Base-by-base conservation (phyloP, 2,113 vertebrate genomes). In the Heteronetta atricapilla region DNA sequence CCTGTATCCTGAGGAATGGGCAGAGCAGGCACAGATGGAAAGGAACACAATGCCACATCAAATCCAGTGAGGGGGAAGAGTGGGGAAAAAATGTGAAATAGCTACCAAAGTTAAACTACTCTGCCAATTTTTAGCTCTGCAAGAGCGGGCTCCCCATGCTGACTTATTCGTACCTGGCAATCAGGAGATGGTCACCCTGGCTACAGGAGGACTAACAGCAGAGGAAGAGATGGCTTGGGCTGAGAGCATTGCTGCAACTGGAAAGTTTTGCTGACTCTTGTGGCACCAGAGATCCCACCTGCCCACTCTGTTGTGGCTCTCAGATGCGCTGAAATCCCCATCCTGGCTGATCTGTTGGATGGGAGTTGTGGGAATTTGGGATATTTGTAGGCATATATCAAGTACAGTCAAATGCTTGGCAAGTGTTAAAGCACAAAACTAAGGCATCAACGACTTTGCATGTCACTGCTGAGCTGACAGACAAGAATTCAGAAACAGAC, bases 11-110 rank as follows among this genome's bases (percentile, higher is more conserved):
- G 11, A 87, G 56, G 68, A 96, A 93, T 91, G 56, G 13, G 11
- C 63, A 95, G 69, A 62, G 40, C 48, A 79, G 53, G 34, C 58
- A 88, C 67, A 78, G 89, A 79, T 59, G 50, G 80, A 87, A 94
- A 94, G 87, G 11, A 26, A 64, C 42, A 31, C 0, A 5, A 16
- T 72, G 76, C 25, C 78, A 88, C 29, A 60, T 60, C 91, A 84
- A 77, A 88, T 91, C 38, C 70, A 63, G 50, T 77, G 82, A 91
- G 22, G 25, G 11, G 15, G 19, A 94, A 94, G 64, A 89, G 70
- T 18, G 1, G 60, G 50, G 90, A 83, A 95, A 93, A 82, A 85
- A 53, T 67, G 29, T 74, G 60, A 78, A 93, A 34, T 21, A 28
- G 12, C 33, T 22, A 55, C 64, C 44, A 36, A 73, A 94, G 50